Percentiles rank a stretch among this genome's conserved stretches.
Conservation (phyloP, 2,113 vertebrate species). For the Zosterops borbonicus region DNA sequence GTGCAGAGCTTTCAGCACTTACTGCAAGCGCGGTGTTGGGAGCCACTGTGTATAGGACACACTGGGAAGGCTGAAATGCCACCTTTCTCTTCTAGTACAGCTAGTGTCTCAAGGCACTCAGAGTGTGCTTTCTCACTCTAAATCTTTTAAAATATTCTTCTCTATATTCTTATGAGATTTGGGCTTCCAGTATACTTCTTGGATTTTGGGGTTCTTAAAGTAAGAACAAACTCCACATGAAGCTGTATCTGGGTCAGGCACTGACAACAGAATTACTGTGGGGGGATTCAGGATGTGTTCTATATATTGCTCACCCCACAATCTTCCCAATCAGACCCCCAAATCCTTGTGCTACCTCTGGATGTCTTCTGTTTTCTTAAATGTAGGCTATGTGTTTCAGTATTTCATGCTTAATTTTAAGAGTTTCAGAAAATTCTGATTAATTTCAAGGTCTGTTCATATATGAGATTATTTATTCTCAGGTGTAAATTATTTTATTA, state of each 20-base stretch:
- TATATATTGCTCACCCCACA: background rate
- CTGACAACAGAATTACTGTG: background rate
- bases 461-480: background rate
- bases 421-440: background rate
- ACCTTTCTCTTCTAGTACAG: background rate
- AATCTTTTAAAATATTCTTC: background rate
- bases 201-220: background rate
- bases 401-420: background rate
- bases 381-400: background rate
- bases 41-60: background rate
- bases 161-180: background rate
- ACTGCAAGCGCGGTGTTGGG: background rate
- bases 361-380: background rate
- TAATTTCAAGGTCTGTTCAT: background rate
- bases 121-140: no score
- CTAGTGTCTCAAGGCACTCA: background rate
- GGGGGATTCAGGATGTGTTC: background rate
- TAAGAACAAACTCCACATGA: background rate
- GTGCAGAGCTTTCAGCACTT: background rate
- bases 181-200: background rate
- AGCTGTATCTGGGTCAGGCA: background rate
- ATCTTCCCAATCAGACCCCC: background rate
- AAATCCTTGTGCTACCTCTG: background rate
- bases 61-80: background rate
- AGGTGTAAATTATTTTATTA: background rate